Percentiles rank a stretch among this genome's conserved stretches.
Evolutionary conservation across 2,797 vertebrate species (phyloP).

Genomic region (Cirrhinus molitorella): DNA sequence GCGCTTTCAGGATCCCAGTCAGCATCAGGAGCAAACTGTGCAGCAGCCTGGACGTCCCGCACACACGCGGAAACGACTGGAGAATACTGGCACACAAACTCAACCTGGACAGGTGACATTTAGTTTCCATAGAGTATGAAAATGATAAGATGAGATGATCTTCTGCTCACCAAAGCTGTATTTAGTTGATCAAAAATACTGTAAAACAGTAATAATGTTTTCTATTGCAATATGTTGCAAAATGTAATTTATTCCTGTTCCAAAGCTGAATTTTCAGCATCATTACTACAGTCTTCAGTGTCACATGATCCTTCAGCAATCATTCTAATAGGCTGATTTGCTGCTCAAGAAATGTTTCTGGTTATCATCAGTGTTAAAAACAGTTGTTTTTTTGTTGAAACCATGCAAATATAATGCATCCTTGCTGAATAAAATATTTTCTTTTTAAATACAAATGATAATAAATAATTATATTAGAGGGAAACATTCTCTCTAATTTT

Average conservation of each 20-base stretch:
- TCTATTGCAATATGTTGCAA: too few relatives aligned
- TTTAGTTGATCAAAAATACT: neutral
- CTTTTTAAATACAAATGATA: too few relatives aligned
- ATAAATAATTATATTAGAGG: too few relatives aligned
- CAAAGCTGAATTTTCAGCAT: neutral
- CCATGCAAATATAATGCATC: neutral
- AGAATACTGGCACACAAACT: conserved; percentile 97
- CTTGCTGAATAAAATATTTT: neutral
- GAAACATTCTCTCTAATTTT: neutral
- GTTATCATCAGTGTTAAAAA: too few relatives aligned
- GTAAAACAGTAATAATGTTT: too few relatives aligned
- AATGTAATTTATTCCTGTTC: neutral
- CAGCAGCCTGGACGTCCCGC: conserved; percentile 93
- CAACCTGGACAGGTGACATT: conserved; percentile 90
- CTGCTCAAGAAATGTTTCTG: neutral
- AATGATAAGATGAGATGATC: neutral
- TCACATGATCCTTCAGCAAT: conserved; percentile 6
- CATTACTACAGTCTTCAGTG: conserved; percentile 1
- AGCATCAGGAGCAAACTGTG: conserved; percentile 96
- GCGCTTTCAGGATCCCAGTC: conserved; percentile 93
- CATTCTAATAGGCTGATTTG: neutral
- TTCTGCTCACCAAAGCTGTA: neutral
- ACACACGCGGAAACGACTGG: conserved; percentile 97
- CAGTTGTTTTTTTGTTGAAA: neutral
- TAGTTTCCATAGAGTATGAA: neutral